Conservation (phyloP, 2,797 vertebrate genomes). For the Lerista edwardsae region DNA sequence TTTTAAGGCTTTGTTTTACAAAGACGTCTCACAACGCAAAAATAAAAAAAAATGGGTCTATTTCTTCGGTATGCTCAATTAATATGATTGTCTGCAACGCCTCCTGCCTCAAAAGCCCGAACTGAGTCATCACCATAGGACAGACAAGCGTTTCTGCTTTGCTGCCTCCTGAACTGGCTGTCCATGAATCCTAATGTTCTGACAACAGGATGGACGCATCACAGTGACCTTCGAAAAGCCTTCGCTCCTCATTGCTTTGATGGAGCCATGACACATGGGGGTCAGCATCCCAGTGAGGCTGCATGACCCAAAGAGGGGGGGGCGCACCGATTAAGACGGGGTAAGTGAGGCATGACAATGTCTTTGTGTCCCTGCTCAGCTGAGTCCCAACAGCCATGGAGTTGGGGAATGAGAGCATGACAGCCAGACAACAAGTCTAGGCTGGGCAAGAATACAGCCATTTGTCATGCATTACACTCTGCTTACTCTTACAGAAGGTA, state of each 20-base stretch:
- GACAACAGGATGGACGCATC: not conserved
- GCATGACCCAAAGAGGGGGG: not conserved
- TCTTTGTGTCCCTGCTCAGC: slow-evolving; percentile 25
- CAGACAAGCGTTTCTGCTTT: accelerated
- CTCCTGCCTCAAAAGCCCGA: not conserved
- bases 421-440: slow-evolving; percentile 2
- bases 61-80: accelerated
- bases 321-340: not conserved
- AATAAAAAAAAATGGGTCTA: not conserved
- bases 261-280: slow-evolving; percentile 14
- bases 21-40: not conserved
- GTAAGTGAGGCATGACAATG: slow-evolving; percentile 27
- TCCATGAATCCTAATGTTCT: not conserved
- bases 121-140: not conserved
- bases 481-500: not conserved
- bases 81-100: not conserved
- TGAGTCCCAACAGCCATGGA: slow-evolving; percentile 10
- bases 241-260: slow-evolving; percentile 18
- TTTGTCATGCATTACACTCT: slow-evolving; percentile 29
- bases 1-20: not conserved
- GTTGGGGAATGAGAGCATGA: slow-evolving; percentile 28
- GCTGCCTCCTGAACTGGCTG: not conserved
- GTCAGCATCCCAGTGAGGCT: slow-evolving; percentile 2
- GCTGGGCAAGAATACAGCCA: slow-evolving; percentile 20
- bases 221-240: not conserved